phyloP scores from a whole-genome alignment of 2,888 invertebrate genomes.

The Fissipunctia ypsillon region DNA sequence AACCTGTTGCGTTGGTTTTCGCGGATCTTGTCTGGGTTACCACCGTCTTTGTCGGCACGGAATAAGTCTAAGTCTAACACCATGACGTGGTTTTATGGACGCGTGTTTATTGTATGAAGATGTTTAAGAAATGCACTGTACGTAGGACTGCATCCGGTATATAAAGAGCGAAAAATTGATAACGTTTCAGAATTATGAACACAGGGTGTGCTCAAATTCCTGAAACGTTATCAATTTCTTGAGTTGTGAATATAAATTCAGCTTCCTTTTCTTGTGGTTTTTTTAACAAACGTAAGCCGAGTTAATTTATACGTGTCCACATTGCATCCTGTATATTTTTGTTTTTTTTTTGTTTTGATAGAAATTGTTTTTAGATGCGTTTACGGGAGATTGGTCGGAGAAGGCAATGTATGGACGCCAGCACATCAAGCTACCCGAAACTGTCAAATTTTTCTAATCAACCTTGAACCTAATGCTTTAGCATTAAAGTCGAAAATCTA shows the following conservation, averaged over 20 bases:
- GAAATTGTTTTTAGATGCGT: not conserved
- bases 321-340: conserved; percentile 87
- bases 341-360: not conserved
- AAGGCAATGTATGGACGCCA: too few species aligned
- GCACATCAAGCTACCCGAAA: too few species aligned
- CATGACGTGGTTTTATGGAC: conserved; percentile 92
- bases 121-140: not conserved
- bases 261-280: not conserved
- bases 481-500: too few species aligned
- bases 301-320: not conserved
- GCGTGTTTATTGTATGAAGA: not conserved
- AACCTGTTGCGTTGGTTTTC: conserved; percentile 98
- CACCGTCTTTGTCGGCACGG: conserved; percentile 98
- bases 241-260: not conserved
- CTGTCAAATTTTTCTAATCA: too few species aligned
- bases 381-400: too few species aligned
- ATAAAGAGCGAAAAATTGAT: not conserved
- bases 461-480: too few species aligned
- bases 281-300: not conserved
- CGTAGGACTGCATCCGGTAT: not conserved
- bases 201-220: not conserved
- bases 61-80: conserved; percentile 99
- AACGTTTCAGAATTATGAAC: not conserved
- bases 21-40: conserved; percentile 96
- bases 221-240: not conserved